Evolutionary conservation across 2,797 vertebrate species (phyloP).

Genomic region (Acanthurus tractus): DNA sequence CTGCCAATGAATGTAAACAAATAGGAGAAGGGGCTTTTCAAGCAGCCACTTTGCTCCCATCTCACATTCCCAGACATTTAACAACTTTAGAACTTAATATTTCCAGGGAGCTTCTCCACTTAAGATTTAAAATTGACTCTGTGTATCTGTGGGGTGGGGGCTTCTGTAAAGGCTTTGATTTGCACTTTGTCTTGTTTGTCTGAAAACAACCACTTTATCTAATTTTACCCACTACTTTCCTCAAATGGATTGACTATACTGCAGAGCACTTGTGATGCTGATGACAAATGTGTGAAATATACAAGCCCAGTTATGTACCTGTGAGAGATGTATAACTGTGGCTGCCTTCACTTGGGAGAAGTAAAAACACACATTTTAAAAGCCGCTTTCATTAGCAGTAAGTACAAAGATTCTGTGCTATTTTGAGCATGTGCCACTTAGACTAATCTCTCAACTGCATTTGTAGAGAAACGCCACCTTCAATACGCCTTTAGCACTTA

Average conservation of each 20-base stretch:
- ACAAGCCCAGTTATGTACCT: constrained; percentile 6
- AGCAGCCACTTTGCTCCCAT: constrained; percentile 47
- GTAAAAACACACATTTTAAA: constrained; percentile 36
- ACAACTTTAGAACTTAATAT: constrained; percentile 56
- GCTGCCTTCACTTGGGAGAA: constrained; percentile 16
- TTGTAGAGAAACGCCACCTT: constrained; percentile 14
- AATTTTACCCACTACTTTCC: constrained; percentile 37
- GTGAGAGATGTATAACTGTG: constrained; percentile 19
- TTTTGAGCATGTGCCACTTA: constrained; percentile 6
- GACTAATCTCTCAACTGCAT: constrained; percentile 28
- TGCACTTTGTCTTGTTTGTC: constrained; percentile 48
- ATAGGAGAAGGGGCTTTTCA: constrained; percentile 41
- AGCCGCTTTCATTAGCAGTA: constrained; percentile 28
- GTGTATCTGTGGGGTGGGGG: constrained; percentile 2
- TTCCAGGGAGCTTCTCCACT: constrained; percentile 47
- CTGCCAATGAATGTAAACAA: constrained; percentile 72
- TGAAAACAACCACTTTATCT: constrained; percentile 47
- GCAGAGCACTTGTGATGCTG: constrained; percentile 27
- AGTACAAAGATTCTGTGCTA: constrained; percentile 14
- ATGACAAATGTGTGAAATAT: constrained; percentile 32
- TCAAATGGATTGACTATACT: constrained; percentile 29
- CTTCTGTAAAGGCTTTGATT: constrained; percentile 43
- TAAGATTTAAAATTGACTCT: constrained; percentile 54
- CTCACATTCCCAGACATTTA: constrained; percentile 59
- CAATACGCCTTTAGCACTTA: neutral